Percentiles rank a stretch among this genome's conserved stretches.
These are phyloP conservation scores for Formicarius rufipectus DNA, from an alignment of 2,113 vertebrate genomes.

Conservation along the genomic window DNA sequence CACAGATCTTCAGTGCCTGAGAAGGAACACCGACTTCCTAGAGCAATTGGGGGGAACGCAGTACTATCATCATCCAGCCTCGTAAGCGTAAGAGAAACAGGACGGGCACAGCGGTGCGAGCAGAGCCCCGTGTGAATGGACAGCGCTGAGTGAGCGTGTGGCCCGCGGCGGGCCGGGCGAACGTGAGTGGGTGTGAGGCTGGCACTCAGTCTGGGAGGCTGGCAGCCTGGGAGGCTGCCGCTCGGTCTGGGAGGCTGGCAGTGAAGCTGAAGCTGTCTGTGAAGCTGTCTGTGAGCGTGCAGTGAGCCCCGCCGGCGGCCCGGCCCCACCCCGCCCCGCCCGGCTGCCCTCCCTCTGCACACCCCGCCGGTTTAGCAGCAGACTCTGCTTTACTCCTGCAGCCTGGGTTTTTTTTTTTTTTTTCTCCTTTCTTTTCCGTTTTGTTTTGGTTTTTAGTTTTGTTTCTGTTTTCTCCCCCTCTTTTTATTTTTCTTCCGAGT, in stretches of 20 bases:
- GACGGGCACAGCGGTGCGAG: no score
- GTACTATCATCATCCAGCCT: conserved; percentile 88
- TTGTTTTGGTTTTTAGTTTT: conserved; percentile 60
- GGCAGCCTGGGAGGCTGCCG: no score
- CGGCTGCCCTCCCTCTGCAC: no score
- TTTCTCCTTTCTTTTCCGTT: conserved; percentile 63
- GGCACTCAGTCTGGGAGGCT: no score
- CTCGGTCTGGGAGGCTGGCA: no score
- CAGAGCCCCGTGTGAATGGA: conserved; percentile 94
- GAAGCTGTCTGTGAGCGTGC: conserved; percentile 91
- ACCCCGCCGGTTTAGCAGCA: conserved; percentile 87
- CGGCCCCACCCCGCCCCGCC: no score
- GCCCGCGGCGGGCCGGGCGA: conserved; percentile 61
- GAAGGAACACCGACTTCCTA: conserved; percentile 79
- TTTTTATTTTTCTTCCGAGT: conserved; percentile 49
- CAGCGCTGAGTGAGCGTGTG: conserved; percentile 89
- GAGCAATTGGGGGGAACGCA: conserved; percentile 77
- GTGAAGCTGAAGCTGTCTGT: no score
- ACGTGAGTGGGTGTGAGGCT: conserved; percentile 62
- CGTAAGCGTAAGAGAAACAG: conserved; percentile 79
- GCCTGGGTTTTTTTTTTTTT: conserved; percentile 80
- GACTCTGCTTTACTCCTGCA: conserved; percentile 90
- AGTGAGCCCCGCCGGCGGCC: no score
- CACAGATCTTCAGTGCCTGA: conserved; percentile 88
- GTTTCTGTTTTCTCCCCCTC: conserved; percentile 12